A percentile compares a stretch with the other conserved stretches of the same genome.
Evolutionary conservation across 2,113 vertebrate species (phyloP).

Genomic region (Takifugu flavidus): DNA sequence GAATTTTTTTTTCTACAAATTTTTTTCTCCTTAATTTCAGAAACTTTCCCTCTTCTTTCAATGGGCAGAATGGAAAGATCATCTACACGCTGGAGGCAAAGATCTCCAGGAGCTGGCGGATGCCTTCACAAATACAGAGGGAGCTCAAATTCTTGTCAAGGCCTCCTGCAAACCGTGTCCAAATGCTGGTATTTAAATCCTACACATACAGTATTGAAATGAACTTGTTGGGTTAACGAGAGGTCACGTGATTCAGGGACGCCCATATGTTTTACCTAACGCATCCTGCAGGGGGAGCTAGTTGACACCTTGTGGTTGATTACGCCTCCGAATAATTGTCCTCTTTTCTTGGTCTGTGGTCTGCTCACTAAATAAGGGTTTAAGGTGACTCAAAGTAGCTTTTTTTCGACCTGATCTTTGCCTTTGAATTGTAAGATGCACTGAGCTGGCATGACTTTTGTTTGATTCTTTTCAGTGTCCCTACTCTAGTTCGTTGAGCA

Average conservation of each 20-base stretch:
- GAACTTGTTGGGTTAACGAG: background rate
- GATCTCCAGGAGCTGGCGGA: background rate
- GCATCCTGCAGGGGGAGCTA: too few relatives aligned
- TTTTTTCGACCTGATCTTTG: background rate
- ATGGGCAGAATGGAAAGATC: background rate
- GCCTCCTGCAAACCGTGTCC: background rate
- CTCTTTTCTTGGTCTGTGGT: too few relatives aligned
- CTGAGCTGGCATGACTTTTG: background rate
- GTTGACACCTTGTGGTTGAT: too few relatives aligned
- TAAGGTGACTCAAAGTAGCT: too few relatives aligned
- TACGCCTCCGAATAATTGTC: too few relatives aligned
- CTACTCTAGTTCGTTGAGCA: background rate
- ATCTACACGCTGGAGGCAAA: background rate
- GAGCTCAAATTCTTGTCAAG: background rate
- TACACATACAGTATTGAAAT: background rate
- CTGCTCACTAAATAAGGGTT: too few relatives aligned
- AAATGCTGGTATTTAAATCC: background rate
- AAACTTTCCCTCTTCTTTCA: background rate
- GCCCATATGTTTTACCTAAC: too few relatives aligned
- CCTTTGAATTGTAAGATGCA: background rate
- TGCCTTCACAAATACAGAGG: background rate
- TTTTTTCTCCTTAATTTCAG: background rate
- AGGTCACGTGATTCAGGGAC: background rate
- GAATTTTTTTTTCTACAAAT: background rate
- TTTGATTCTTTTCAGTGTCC: background rate